These are phyloP conservation scores for Rhinatrema bivittatum DNA, from an alignment of 2,797 vertebrate genomes.

Conservation along the genomic window DNA sequence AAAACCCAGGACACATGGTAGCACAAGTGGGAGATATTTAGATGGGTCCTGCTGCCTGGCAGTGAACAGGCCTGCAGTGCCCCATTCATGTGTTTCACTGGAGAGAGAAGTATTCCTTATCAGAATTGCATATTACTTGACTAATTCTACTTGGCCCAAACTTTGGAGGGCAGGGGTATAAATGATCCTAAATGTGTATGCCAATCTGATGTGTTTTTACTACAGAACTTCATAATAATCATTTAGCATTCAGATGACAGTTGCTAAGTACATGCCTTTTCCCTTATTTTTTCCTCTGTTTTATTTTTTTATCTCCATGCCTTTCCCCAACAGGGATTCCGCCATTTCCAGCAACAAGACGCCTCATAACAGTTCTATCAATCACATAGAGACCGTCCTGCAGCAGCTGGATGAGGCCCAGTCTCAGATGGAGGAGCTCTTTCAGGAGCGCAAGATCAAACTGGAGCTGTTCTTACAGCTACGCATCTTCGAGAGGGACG, in stretches of 20 bases:
- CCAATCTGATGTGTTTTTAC: rapidly evolving
- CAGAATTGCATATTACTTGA: neutral
- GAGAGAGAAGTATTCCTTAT: rapidly evolving
- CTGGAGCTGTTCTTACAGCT: conserved; percentile 96
- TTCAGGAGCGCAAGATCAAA: conserved; percentile 97
- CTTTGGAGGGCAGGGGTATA: no score
- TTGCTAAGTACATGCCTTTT: neutral
- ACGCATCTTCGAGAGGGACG: conserved; percentile 92
- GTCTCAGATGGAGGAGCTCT: conserved; percentile 97
- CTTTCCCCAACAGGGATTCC: conserved; percentile 68
- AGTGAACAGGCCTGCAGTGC: no score
- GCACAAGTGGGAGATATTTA: no score
- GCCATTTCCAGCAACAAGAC: conserved; percentile 98
- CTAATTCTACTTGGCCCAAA: no score
- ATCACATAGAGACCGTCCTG: conserved; percentile 93
- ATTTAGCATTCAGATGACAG: no score
- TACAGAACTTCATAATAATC: no score
- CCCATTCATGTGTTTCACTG: no score
- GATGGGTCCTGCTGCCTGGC: no score
- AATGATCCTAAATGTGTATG: no score
- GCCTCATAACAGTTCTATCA: conserved; percentile 96
- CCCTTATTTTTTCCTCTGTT: neutral
- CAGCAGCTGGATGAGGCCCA: conserved; percentile 98
- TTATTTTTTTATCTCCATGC: neutral
- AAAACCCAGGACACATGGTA: no score